These are phyloP conservation scores for Caretta caretta DNA, from an alignment of 2,113 vertebrate species.

Conservation along the genomic window DNA sequence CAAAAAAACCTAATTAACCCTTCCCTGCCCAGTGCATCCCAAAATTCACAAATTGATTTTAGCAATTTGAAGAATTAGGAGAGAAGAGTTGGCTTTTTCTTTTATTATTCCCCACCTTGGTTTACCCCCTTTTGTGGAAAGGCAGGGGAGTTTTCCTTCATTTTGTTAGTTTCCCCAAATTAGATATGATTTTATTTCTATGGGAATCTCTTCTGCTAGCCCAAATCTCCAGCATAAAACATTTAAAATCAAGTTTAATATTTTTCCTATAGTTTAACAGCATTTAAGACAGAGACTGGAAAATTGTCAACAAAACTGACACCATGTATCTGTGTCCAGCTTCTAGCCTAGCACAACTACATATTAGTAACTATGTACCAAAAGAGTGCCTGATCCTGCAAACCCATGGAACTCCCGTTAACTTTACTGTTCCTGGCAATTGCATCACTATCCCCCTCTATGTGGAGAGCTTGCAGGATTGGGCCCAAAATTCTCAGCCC, in stretches of 20 bases:
- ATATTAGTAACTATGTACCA: neutral
- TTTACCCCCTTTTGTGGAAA: neutral
- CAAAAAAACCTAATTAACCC: conserved; percentile 56
- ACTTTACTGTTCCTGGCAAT: neutral
- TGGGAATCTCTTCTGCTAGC: neutral
- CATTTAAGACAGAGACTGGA: neutral
- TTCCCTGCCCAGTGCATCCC: conserved; percentile 14
- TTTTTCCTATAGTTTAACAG: neutral
- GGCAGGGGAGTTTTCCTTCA: neutral
- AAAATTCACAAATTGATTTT: neutral
- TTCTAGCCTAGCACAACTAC: neutral
- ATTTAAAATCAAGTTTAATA: neutral
- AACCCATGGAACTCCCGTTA: neutral
- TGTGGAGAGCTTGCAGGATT: neutral
- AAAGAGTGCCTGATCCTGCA: neutral
- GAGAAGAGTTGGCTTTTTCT: neutral
- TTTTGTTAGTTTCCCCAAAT: neutral
- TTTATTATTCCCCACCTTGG: neutral
- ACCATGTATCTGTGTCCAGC: neutral
- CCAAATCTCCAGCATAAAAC: neutral
- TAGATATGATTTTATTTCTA: neutral
- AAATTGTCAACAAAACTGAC: neutral
- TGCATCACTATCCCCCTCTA: neutral
- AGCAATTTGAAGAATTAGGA: neutral
- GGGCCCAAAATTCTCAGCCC: neutral